Evolutionary conservation across 2,113 vertebrate species (phyloP).

Genomic region (Taurulus bubalis): DNA sequence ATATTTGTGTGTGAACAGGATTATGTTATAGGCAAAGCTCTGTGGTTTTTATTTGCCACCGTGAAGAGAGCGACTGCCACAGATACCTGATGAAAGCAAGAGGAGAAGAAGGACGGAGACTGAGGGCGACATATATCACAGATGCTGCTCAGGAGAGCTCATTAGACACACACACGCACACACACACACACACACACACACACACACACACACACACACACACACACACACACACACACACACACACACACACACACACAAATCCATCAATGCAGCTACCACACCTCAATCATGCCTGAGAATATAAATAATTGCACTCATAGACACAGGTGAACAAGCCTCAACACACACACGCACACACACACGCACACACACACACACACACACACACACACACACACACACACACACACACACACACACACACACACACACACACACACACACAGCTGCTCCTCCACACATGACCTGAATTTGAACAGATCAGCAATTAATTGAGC

Average conservation of each 20-base stretch:
- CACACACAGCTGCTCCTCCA: constrained; percentile 69
- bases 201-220: constrained; percentile 28
- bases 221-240: constrained; percentile 28
- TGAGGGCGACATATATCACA: constrained; percentile 64
- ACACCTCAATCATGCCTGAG: constrained; percentile 30
- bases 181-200: constrained; percentile 34
- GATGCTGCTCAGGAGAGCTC: constrained; percentile 66
- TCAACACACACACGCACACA: constrained; percentile 18
- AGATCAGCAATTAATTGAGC: constrained; percentile 70
- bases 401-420: constrained; percentile 27
- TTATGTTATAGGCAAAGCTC: constrained; percentile 1
- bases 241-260: constrained; percentile 32
- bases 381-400: constrained; percentile 42
- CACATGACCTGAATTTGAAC: constrained; percentile 79
- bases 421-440: constrained; percentile 39
- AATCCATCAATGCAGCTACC: constrained; percentile 7
- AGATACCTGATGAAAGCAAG: constrained; percentile 52
- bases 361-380: constrained; percentile 46
- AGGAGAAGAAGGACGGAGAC: constrained; percentile 53
- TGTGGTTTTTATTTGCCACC: constrained; percentile 26
- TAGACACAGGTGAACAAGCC: not conserved
- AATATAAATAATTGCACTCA: constrained; percentile 33
- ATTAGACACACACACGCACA: constrained; percentile 55
- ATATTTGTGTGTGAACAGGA: constrained; percentile 1
- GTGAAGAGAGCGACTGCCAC: constrained; percentile 39